These are phyloP conservation scores for Drosophila maculinotata DNA, from an alignment of 2,888 invertebrate species.

Conservation along the genomic window DNA sequence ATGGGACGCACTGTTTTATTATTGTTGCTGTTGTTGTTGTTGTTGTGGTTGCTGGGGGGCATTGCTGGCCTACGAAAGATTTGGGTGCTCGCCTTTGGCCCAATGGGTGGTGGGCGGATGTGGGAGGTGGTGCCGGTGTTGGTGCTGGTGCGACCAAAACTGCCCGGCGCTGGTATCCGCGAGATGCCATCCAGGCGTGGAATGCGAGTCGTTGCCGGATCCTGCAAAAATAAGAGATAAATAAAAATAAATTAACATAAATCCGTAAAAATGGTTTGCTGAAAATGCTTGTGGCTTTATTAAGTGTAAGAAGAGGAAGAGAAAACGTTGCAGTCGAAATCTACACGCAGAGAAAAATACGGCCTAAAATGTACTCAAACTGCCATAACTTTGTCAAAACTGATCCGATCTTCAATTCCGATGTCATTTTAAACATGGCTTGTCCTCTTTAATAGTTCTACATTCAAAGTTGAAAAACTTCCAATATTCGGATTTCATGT, in stretches of 20 bases:
- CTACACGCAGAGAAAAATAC: too few species aligned
- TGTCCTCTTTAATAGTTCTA: too few species aligned
- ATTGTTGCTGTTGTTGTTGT: background rate
- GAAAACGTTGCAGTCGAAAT: too few species aligned
- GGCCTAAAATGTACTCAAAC: too few species aligned
- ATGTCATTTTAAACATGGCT: too few species aligned
- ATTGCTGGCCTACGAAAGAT: slow-evolving; percentile 74
- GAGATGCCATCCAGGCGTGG: slow-evolving; percentile 82
- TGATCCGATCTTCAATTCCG: too few species aligned
- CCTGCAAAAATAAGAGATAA: slow-evolving; percentile 69
- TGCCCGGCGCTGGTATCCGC: slow-evolving; percentile 83
- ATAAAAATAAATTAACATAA: background rate
- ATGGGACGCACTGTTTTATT: slow-evolving; percentile 45
- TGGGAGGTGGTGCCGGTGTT: slow-evolving; percentile 48
- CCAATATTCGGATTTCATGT: too few species aligned
- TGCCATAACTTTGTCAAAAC: too few species aligned
- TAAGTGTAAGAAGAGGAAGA: background rate
- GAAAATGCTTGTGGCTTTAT: slow-evolving; percentile 4
- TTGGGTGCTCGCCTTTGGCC: slow-evolving; percentile 58
- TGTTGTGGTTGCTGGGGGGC: slow-evolving; percentile 24
- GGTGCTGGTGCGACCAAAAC: slow-evolving; percentile 55
- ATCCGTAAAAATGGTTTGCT: background rate
- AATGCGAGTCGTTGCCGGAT: slow-evolving; percentile 82
- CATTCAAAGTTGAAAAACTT: too few species aligned
- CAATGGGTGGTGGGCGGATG: slow-evolving; percentile 67